Evolutionary conservation across 2,888 invertebrate genomes (phyloP).

Genomic region (Meta bourneti): DNA sequence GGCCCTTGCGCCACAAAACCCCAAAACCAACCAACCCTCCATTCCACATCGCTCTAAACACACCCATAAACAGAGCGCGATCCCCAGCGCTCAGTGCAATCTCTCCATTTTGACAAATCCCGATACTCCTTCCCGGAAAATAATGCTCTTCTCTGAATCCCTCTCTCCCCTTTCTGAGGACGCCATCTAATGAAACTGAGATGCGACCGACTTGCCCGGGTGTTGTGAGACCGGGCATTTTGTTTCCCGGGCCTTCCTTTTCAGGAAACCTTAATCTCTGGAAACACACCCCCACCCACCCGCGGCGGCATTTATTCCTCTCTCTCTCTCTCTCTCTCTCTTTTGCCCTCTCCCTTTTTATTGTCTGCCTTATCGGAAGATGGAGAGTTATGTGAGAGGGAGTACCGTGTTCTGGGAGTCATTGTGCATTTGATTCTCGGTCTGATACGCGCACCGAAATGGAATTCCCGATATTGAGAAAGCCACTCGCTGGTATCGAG

Average conservation of each 20-base stretch:
- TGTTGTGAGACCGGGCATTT: conserved; percentile 13
- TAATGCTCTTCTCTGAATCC: not conserved
- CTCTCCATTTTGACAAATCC: not conserved
- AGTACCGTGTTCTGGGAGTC: conserved; percentile 22
- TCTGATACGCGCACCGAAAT: conserved; percentile 54
- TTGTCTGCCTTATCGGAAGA: conserved; percentile 56
- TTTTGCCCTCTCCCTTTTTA: conserved; percentile 36
- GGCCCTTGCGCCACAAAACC: too few relatives aligned
- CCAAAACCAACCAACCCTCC: too few relatives aligned
- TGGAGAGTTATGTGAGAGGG: conserved; percentile 37
- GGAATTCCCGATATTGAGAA: conserved; percentile 68
- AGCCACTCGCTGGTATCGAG: conserved; percentile 31
- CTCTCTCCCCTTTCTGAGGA: not conserved
- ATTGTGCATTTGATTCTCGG: conserved; percentile 61
- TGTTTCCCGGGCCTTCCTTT: conserved; percentile 34
- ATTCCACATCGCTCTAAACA: too few relatives aligned
- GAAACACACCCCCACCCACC: not conserved
- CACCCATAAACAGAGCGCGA: too few relatives aligned
- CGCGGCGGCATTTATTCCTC: not conserved
- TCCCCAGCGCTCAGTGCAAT: too few relatives aligned
- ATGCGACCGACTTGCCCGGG: not conserved
- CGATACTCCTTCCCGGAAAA: not conserved
- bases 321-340: not conserved
- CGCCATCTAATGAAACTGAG: not conserved
- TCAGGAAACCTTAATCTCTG: conserved; percentile 34